Conservation (phyloP, 2,797 vertebrate genomes). For the Enoplosus armatus region DNA sequence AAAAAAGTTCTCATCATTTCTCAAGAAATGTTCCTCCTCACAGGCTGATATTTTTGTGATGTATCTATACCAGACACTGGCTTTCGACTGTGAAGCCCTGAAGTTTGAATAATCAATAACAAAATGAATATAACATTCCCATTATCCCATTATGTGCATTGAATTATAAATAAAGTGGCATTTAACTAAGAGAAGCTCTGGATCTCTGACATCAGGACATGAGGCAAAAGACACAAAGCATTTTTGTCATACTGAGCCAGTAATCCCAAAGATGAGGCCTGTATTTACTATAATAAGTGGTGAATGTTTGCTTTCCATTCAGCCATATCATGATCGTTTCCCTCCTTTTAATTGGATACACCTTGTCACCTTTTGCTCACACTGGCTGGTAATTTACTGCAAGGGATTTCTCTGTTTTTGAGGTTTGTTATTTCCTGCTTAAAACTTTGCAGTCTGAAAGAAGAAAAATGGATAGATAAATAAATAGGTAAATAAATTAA, state of each 20-base stretch:
- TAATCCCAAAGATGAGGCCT: conserved; percentile 13
- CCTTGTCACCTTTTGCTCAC: conserved; percentile 52
- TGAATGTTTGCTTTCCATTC: conserved; percentile 44
- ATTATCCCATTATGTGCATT: neutral
- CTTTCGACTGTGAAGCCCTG: conserved; percentile 1
- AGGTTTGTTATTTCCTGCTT: conserved; percentile 27
- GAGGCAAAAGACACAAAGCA: neutral
- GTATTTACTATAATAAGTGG: conserved; percentile 12
- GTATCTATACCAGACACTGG: conserved; percentile 32
- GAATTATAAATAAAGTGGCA: conserved; percentile 16
- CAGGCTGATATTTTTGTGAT: conserved; percentile 36
- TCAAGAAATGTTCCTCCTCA: conserved; percentile 56
- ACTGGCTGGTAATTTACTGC: conserved; percentile 23
- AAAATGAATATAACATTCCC: conserved; percentile 22
- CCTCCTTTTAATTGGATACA: conserved; percentile 76
- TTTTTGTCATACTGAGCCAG: neutral
- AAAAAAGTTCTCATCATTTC: conserved; percentile 56
- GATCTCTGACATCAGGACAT: conserved; percentile 11
- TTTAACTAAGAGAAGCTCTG: conserved; percentile 12
- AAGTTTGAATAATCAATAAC: conserved; percentile 23
- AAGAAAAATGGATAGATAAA: conserved; percentile 20
- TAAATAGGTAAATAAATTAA: conserved; percentile 37
- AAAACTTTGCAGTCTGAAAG: conserved; percentile 25
- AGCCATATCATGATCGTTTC: conserved; percentile 44
- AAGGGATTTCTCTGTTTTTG: conserved; percentile 19